Conservation (phyloP, 2,888 invertebrate species). For the Invenusta paracnida region DNA sequence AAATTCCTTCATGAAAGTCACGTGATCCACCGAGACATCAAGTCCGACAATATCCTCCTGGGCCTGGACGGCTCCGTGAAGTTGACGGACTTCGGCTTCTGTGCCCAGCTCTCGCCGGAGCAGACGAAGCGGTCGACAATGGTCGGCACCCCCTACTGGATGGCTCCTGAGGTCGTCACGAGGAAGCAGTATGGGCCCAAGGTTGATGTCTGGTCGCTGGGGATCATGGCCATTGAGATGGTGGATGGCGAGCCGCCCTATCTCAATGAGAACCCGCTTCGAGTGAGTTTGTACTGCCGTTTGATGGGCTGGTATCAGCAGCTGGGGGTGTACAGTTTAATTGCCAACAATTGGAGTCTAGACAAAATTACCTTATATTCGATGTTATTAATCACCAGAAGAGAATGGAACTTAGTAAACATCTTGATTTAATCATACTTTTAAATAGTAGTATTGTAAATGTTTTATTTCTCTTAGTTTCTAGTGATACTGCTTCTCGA, state of each 20-base stretch:
- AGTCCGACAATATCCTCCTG: conserved; percentile 66
- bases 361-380: too few relatives aligned
- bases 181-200: conserved; percentile 87
- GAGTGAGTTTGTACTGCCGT: conserved; percentile 62
- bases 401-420: too few relatives aligned
- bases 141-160: conserved; percentile 96
- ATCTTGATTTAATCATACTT: too few relatives aligned
- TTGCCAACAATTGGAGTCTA: too few relatives aligned
- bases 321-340: too few relatives aligned
- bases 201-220: conserved; percentile 66
- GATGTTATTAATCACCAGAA: too few relatives aligned
- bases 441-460: too few relatives aligned
- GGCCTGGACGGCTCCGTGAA: conserved; percentile 77
- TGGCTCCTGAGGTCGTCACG: conserved; percentile 75
- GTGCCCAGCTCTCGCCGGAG: conserved; percentile 87
- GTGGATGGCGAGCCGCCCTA: conserved; percentile 95
- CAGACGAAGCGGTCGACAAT: conserved; percentile 81
- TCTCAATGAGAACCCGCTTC: conserved; percentile 82
- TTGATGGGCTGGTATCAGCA: too few relatives aligned
- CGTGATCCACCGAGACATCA: conserved; percentile 58
- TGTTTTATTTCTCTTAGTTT: too few relatives aligned
- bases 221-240: conserved; percentile 97
- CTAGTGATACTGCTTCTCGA: too few relatives aligned
- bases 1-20: conserved; percentile 82
- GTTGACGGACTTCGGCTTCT: conserved; percentile 84